A percentile compares a stretch with the other conserved stretches of the same genome.
Evolutionary conservation across 2,888 invertebrate species (phyloP).

Genomic region (Dendrolimus pini): DNA sequence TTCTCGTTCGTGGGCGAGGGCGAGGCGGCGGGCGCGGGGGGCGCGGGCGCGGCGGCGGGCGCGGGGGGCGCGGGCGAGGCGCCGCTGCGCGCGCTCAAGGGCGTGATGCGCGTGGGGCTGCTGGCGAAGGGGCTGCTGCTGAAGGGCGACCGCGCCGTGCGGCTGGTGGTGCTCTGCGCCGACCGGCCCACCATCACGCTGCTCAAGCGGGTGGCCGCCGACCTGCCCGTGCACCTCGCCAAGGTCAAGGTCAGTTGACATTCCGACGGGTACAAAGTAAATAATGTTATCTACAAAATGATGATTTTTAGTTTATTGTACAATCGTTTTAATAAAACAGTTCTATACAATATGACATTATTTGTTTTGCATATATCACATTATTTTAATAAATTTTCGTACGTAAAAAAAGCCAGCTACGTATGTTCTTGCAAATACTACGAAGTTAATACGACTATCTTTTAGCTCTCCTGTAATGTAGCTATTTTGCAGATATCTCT

Average conservation of each 20-base stretch:
- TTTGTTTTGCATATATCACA: too few relatives aligned
- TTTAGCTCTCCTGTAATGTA: too few relatives aligned
- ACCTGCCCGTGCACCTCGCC: conserved; percentile 88
- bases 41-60: conserved; percentile 46
- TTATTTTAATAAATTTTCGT: too few relatives aligned
- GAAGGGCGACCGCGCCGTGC: conserved; percentile 91
- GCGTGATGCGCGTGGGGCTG: conserved; percentile 97
- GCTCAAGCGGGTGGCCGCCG: conserved; percentile 90
- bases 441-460: too few relatives aligned
- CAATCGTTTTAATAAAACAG: too few relatives aligned
- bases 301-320: too few relatives aligned
- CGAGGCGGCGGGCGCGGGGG: conserved; percentile 20
- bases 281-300: too few relatives aligned
- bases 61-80: conserved; percentile 60
- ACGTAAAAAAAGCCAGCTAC: too few relatives aligned
- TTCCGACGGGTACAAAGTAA: too few relatives aligned
- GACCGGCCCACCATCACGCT: conserved; percentile 94
- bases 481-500: too few relatives aligned
- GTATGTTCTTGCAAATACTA: too few relatives aligned
- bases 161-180: conserved; percentile 95
- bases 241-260: conserved; percentile 57
- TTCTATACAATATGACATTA: too few relatives aligned
- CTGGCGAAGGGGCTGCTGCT: conserved; percentile 85
- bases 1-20: conserved; percentile 63
- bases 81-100: conserved; percentile 85